phyloP scores from a whole-genome alignment of 2,888 invertebrate genomes.

The Crossocerus cetratus region DNA sequence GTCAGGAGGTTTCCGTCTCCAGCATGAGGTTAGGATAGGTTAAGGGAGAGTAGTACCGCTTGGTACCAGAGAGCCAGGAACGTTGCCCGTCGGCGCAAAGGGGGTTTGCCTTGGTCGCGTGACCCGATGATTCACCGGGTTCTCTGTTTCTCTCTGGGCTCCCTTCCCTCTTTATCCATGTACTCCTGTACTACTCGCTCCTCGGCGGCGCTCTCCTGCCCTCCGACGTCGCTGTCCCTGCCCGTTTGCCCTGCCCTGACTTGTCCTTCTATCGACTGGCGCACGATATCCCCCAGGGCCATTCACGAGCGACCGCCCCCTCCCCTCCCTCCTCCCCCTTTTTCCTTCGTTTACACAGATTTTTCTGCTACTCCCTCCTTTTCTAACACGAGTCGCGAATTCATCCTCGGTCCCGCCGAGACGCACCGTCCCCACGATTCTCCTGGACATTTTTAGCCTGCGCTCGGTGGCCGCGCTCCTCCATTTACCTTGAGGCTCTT shows the following conservation, averaged over 20 bases:
- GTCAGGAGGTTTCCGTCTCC: slow-evolving; percentile 48
- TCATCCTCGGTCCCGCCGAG: slow-evolving; percentile 31
- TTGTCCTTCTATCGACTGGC: slow-evolving; percentile 44
- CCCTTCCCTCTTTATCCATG: slow-evolving; percentile 30
- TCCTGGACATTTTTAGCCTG: no score
- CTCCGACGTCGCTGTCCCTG: slow-evolving; percentile 38
- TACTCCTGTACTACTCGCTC: slow-evolving; percentile 21
- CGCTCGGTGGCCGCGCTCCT: no score
- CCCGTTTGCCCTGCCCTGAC: slow-evolving; percentile 25
- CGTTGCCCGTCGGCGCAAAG: slow-evolving; percentile 37
- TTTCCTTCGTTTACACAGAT: slow-evolving; percentile 31
- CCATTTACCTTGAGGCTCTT: no score
- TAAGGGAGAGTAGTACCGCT: slow-evolving; percentile 65
- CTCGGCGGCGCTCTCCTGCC: slow-evolving; percentile 16
- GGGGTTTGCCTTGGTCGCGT: slow-evolving; percentile 66
- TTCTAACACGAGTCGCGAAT: slow-evolving; percentile 21
- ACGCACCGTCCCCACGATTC: slow-evolving; percentile 27
- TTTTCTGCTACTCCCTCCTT: slow-evolving; percentile 14
- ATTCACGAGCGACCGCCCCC: slow-evolving; percentile 40
- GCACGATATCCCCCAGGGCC: slow-evolving; percentile 56
- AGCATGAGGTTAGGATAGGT: slow-evolving; percentile 59
- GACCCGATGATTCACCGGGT: slow-evolving; percentile 73
- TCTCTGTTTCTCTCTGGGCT: slow-evolving; percentile 34
- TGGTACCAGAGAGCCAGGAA: slow-evolving; percentile 58
- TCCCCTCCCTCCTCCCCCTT: background rate